These are phyloP conservation scores for Bhutanitis thaidina DNA, from an alignment of 2,888 invertebrate genomes.

Conservation along the genomic window DNA sequence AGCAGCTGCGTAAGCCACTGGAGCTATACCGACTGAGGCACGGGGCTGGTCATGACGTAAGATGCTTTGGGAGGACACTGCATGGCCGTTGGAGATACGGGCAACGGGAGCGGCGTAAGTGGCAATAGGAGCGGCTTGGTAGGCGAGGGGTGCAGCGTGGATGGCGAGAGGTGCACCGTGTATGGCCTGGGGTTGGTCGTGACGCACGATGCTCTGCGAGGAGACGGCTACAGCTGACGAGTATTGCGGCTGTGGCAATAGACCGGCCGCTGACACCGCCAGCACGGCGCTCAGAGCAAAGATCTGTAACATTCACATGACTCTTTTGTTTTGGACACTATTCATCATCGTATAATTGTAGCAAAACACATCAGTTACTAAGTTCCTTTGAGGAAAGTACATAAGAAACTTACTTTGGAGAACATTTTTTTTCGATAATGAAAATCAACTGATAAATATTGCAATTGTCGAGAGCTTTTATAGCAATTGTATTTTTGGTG, in stretches of 20 bases:
- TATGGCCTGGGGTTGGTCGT: conserved; percentile 35
- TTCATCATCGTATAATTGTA: conserved; percentile 9
- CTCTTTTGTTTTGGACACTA: too few relatives aligned
- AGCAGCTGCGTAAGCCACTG: conserved; percentile 33
- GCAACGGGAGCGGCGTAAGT: conserved; percentile 30
- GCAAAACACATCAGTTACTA: too few relatives aligned
- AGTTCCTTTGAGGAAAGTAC: too few relatives aligned
- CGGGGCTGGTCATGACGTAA: conserved; percentile 53
- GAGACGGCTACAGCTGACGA: conserved; percentile 57
- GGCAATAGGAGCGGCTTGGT: conserved; percentile 38
- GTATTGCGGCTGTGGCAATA: conserved; percentile 56
- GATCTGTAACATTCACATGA: conserved; percentile 35
- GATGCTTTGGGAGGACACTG: conserved; percentile 49
- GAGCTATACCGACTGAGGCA: conserved; percentile 36
- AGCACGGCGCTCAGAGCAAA: conserved; percentile 56
- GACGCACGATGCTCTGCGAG: conserved; percentile 57
- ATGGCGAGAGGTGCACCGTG: conserved; percentile 31
- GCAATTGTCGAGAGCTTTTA: conserved; percentile 47
- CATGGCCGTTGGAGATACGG: conserved; percentile 36
- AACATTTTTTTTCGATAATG: conserved; percentile 51
- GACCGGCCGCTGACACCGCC: conserved; percentile 60
- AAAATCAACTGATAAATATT: conserved; percentile 44
- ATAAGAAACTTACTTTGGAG: conserved; percentile 44
- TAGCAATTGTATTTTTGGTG: conserved; percentile 43
- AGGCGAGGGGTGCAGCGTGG: conserved; percentile 38